These are phyloP conservation scores for Lineus longissimus DNA, from an alignment of 1,140 invertebrate species.

Conservation along the genomic window DNA sequence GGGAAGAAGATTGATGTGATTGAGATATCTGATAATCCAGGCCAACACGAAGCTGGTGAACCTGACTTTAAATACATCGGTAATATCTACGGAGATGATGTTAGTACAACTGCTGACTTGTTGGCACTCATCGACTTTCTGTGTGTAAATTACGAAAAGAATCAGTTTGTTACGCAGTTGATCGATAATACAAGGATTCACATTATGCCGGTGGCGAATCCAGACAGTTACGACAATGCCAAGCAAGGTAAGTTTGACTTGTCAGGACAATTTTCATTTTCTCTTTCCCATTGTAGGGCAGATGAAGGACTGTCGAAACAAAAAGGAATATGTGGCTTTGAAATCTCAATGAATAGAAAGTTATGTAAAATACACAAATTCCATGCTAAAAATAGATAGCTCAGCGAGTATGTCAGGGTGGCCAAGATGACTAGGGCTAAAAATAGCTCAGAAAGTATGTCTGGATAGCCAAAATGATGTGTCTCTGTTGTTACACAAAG, in stretches of 20 bases:
- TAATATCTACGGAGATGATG: slow-evolving; percentile 91
- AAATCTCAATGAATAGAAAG: slow-evolving; percentile 48
- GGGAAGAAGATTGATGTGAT: slow-evolving; percentile 90
- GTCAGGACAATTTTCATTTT: background rate
- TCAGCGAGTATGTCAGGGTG: too few relatives aligned
- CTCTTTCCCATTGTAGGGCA: too few relatives aligned
- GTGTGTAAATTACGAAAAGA: slow-evolving; percentile 73
- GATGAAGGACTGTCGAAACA: too few relatives aligned
- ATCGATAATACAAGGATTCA: slow-evolving; percentile 78
- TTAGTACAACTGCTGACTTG: slow-evolving; percentile 76
- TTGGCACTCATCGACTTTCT: slow-evolving; percentile 55
- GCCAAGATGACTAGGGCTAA: too few relatives aligned
- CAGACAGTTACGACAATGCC: slow-evolving; percentile 79
- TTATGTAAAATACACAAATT: background rate
- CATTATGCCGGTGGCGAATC: slow-evolving; percentile 82
- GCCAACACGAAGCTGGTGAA: slow-evolving; percentile 78
- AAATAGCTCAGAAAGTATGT: too few relatives aligned
- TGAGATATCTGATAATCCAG: slow-evolving; percentile 76
- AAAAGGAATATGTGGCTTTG: too few relatives aligned
- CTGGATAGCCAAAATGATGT: too few relatives aligned
- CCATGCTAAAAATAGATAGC: too few relatives aligned
- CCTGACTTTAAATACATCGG: slow-evolving; percentile 75
- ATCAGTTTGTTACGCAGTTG: slow-evolving; percentile 64
- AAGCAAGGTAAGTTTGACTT: slow-evolving; percentile 64
- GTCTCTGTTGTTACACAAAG: too few relatives aligned